Percentiles rank a stretch among this genome's conserved stretches.
These are phyloP conservation scores for Penelope pileata DNA, from an alignment of 2,113 vertebrate genomes.

Conservation along the genomic window DNA sequence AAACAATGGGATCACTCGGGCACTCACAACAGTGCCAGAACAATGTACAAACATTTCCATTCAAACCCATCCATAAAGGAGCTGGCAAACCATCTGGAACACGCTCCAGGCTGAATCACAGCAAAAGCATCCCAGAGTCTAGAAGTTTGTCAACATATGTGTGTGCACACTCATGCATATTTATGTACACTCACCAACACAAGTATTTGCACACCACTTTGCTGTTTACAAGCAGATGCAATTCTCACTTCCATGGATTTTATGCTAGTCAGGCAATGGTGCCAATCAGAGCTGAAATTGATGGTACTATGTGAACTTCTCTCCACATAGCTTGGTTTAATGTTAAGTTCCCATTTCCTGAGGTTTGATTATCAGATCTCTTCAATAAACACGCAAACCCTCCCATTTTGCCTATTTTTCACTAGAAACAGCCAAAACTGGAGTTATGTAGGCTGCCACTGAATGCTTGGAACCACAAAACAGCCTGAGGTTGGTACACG, in stretches of 20 bases:
- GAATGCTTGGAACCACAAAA: not conserved
- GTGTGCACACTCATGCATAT: fast-evolving
- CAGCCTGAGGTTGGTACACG: not conserved
- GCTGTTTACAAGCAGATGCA: not conserved
- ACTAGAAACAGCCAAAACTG: not conserved
- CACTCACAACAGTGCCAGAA: not conserved
- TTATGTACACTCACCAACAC: fast-evolving
- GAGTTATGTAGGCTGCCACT: not conserved
- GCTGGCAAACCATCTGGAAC: not conserved
- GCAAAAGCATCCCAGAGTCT: not conserved
- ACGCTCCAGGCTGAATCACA: not conserved
- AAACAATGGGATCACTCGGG: not conserved
- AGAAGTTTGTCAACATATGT: not conserved
- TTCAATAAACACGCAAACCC: not conserved
- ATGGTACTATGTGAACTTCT: not conserved
- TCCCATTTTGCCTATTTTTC: not conserved
- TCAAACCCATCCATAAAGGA: not conserved
- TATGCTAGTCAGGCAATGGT: not conserved
- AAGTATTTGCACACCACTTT: fast-evolving
- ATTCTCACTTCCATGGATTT: not conserved
- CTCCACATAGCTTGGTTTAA: not conserved
- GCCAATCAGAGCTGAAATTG: not conserved
- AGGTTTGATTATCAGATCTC: not conserved
- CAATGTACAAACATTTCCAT: not conserved
- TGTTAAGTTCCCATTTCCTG: not conserved